Percentiles rank a stretch among this genome's conserved stretches.
Evolutionary conservation across 2,113 vertebrate species (phyloP).

Genomic region (Rissa tridactyla): DNA sequence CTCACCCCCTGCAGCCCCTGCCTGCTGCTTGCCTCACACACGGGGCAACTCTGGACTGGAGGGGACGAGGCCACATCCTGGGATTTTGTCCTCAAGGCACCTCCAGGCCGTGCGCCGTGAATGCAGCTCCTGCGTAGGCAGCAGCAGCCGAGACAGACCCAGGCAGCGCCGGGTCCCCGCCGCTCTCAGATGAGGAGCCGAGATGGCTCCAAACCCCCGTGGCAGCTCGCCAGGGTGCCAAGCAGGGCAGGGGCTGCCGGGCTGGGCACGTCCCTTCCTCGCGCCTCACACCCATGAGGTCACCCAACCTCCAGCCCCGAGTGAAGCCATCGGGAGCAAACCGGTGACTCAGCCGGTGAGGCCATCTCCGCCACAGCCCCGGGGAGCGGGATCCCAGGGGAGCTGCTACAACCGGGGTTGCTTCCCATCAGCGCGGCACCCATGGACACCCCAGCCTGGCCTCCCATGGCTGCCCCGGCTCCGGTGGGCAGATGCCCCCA

Average conservation of each 20-base stretch:
- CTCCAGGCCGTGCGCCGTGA: fast-evolving
- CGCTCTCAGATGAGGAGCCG: not conserved
- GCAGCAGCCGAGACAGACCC: not conserved
- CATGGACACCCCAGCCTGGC: not conserved
- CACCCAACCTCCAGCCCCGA: not conserved
- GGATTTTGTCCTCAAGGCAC: not conserved
- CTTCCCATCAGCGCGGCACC: not conserved
- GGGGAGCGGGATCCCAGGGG: fast-evolving
- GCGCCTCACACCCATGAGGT: not conserved
- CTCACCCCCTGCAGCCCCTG: fast-evolving
- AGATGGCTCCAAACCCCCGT: not conserved
- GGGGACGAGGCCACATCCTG: not conserved
- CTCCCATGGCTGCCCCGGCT: not conserved
- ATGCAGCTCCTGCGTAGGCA: not conserved
- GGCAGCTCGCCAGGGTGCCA: not conserved
- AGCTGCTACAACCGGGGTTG: not conserved
- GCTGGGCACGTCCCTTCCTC: not conserved
- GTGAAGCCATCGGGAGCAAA: not conserved
- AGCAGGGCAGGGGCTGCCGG: not conserved
- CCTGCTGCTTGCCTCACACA: not conserved
- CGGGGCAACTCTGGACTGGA: fast-evolving
- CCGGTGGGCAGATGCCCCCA: not conserved
- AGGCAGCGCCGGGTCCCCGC: not conserved
- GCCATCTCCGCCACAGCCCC: not conserved
- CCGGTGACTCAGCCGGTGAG: not conserved